phyloP scores from a whole-genome alignment of 2,888 invertebrate genomes.

The Tineola bisselliella region DNA sequence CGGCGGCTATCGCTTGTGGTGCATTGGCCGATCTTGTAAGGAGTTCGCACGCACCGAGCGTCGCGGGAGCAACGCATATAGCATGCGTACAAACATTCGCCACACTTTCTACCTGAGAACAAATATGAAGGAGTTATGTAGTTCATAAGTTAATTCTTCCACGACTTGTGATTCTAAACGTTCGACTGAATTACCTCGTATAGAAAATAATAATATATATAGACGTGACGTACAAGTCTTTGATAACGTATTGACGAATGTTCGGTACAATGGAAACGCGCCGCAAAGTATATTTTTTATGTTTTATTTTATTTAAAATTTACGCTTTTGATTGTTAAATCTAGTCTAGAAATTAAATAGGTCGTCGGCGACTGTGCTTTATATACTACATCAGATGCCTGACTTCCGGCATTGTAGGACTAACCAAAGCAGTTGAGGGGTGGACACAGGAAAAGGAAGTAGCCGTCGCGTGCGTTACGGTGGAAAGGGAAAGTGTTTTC shows the following conservation, averaged over 20 bases:
- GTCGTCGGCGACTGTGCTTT: not conserved
- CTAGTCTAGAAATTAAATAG: not conserved
- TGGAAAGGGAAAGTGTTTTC: slow-evolving; percentile 1
- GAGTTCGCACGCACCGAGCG: slow-evolving; percentile 80
- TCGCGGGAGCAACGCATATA: slow-evolving; percentile 86
- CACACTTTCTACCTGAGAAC: slow-evolving; percentile 79
- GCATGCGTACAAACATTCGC: slow-evolving; percentile 94
- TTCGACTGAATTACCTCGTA: too few species aligned
- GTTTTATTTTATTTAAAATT: too few species aligned
- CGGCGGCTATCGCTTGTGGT: slow-evolving; percentile 81
- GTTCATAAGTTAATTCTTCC: too few species aligned
- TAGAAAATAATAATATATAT: too few species aligned
- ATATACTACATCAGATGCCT: not conserved
- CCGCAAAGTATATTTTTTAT: too few species aligned
- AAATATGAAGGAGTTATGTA: too few species aligned
- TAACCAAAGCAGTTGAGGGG: not conserved
- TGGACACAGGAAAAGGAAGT: not conserved
- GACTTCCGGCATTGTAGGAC: not conserved
- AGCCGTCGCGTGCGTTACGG: not conserved
- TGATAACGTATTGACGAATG: too few species aligned
- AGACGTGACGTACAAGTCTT: too few species aligned
- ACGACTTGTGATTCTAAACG: too few species aligned
- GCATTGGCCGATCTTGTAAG: slow-evolving; percentile 76
- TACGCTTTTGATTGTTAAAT: too few species aligned
- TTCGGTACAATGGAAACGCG: too few species aligned